Conservation (phyloP, 2,797 vertebrate genomes). For the Percopsis omiscomaycus region DNA sequence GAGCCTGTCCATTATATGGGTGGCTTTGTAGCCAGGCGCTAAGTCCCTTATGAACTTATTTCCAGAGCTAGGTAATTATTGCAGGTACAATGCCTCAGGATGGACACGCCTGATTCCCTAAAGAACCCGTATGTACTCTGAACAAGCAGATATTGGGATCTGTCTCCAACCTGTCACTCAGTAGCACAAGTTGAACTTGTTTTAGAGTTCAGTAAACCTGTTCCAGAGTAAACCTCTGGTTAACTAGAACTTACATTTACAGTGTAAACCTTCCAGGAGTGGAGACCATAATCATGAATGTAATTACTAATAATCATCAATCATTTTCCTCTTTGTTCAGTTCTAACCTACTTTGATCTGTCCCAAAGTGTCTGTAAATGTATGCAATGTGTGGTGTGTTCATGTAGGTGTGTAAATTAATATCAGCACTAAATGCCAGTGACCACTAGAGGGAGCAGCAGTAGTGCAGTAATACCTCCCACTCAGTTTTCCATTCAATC, state of each 20-base stretch:
- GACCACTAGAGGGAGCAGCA: slow-evolving; percentile 81
- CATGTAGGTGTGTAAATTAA: neutral
- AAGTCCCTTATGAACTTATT: slow-evolving; percentile 70
- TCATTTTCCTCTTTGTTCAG: neutral
- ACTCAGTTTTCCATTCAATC: slow-evolving; percentile 43
- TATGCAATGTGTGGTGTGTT: slow-evolving; percentile 7
- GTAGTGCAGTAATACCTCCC: slow-evolving; percentile 66
- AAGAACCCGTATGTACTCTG: slow-evolving; percentile 60
- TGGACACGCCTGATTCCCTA: slow-evolving; percentile 59
- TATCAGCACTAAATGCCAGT: slow-evolving; percentile 46
- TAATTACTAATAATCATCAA: slow-evolving; percentile 9
- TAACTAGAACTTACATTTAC: too few relatives aligned
- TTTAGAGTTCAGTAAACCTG: slow-evolving; percentile 1
- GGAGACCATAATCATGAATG: too few relatives aligned
- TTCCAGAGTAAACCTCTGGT: slow-evolving; percentile 8
- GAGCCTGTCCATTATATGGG: slow-evolving; percentile 51
- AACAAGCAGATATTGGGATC: slow-evolving; percentile 46
- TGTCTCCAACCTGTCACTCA: slow-evolving; percentile 48
- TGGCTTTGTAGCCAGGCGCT: slow-evolving; percentile 54
- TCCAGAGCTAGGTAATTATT: slow-evolving; percentile 70
- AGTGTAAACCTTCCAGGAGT: too few relatives aligned
- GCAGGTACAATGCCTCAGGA: slow-evolving; percentile 67
- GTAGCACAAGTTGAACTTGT: slow-evolving; percentile 16
- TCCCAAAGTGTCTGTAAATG: slow-evolving; percentile 1
- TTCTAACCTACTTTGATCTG: neutral